Evolutionary conservation across 2,797 vertebrate genomes (phyloP).

Genomic region (Syndactyla subalaris): DNA sequence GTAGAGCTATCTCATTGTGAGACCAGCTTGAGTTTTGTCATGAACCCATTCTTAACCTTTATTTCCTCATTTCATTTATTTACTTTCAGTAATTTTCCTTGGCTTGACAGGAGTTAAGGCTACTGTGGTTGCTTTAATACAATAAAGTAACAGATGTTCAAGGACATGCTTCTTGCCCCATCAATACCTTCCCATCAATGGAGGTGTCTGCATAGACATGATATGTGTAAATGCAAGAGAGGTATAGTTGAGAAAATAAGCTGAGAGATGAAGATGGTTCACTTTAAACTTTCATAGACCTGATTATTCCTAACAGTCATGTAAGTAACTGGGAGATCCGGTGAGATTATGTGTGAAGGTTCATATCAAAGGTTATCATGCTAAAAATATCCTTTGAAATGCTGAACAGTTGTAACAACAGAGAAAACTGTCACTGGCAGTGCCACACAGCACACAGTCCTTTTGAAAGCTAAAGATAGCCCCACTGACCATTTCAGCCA

Average conservation of each 20-base stretch:
- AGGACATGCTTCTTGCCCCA: neutral
- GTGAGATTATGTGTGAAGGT: neutral
- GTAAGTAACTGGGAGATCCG: neutral
- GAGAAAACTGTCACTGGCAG: rapidly evolving
- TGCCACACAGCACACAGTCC: neutral
- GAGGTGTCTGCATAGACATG: neutral
- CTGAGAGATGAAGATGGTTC: neutral
- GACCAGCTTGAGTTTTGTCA: neutral
- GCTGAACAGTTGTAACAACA: neutral
- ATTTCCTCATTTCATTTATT: neutral
- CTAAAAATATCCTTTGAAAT: slow-evolving; percentile 30
- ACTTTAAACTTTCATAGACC: neutral
- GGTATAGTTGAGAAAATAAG: neutral
- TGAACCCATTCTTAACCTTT: neutral
- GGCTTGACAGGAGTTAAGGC: neutral
- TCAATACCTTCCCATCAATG: neutral
- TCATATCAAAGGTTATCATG: slow-evolving; percentile 19
- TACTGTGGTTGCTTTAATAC: neutral
- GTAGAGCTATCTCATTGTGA: neutral
- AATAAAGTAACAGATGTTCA: neutral
- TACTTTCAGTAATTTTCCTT: neutral
- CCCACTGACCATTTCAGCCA: neutral
- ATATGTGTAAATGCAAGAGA: neutral
- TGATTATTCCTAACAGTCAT: neutral
- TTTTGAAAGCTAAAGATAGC: neutral